Base-by-base conservation (phyloP, 2,888 invertebrate species). In the Beris chalybata region DNA sequence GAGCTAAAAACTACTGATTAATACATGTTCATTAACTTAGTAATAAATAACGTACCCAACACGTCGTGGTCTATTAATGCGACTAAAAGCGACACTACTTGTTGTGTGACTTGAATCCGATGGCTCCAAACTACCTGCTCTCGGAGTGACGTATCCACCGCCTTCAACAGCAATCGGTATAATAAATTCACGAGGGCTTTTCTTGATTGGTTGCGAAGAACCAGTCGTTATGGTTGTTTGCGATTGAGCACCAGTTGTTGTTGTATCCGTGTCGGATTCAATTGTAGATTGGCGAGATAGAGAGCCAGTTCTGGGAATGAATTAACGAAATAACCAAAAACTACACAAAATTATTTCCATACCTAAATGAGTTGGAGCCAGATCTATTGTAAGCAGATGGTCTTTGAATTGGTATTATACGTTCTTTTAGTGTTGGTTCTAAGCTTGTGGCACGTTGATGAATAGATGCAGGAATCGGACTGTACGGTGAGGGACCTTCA, bases 101-200 rank as follows among this genome's bases (percentile, higher is more conserved):
- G 83, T 83, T 29, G 84, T 83, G 54, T 83, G 83, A 70, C 83
- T 85, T 44, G 86, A 83, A 67, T 91, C 91, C 4, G 84, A 84
- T 13, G 91, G 91, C 77, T 92, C 92, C 67, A 91, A 82, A 77
- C 91, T 91, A 71, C 90, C 88, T 68, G 86, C 86, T 67, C 88
- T 74, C 50, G 81, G 81, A 38, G 81, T 81, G 64, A 81, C 90
- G 78, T 89, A 92, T 69, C 93, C 93, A 69, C 92, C 93, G 72
- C 93, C 94, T 79, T 95, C 94, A 65, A 94, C 90, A 15, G 93
- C 92, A 75, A 95, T 94, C n/a, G 94, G 94, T 79, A 95, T 94
- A 74, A 95, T 93, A 76, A 92, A 93, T 81, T 95, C 94, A 52
- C 94, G 85, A 13, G 93, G 92, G 12, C 92, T 92, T 82, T 93